Evolutionary conservation across 2,113 vertebrate genomes (phyloP).

Genomic region (Ageneiosus marmoratus): DNA sequence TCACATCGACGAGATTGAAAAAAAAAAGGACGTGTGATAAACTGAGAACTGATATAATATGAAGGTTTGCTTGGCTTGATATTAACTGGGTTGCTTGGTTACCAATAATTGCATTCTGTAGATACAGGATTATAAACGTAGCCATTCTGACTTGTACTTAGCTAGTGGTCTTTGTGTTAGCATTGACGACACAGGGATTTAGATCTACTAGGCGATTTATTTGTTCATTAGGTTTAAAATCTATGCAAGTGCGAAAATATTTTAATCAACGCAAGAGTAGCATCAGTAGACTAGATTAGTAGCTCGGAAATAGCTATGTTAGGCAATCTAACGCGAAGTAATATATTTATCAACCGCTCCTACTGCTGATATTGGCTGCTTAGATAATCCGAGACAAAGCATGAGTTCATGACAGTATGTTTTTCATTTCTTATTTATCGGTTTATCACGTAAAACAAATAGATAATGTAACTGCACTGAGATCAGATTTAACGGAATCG

Average conservation of each 20-base stretch:
- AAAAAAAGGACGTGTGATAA: neutral
- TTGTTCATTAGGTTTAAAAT: neutral
- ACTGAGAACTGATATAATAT: slow-evolving; percentile 59
- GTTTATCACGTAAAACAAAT: neutral
- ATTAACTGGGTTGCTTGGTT: neutral
- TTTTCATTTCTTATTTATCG: neutral
- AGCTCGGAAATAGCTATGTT: neutral
- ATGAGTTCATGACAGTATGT: neutral
- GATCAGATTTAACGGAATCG: slow-evolving; percentile 16
- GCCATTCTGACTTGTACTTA: neutral
- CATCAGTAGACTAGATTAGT: neutral
- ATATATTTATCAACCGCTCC: neutral
- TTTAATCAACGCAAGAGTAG: neutral
- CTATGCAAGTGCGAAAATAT: neutral
- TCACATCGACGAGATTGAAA: slow-evolving; percentile 23
- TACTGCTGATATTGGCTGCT: neutral
- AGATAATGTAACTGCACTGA: too few species aligned
- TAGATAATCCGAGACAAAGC: neutral
- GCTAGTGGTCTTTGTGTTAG: slow-evolving; percentile 9
- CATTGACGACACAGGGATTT: too few species aligned
- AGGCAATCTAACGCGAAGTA: neutral
- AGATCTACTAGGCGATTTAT: neutral
- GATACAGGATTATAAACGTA: neutral
- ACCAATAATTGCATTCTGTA: neutral
- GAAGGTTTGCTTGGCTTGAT: slow-evolving; percentile 67